Conservation (phyloP, 2,888 invertebrate species). For the Meganola albula region DNA sequence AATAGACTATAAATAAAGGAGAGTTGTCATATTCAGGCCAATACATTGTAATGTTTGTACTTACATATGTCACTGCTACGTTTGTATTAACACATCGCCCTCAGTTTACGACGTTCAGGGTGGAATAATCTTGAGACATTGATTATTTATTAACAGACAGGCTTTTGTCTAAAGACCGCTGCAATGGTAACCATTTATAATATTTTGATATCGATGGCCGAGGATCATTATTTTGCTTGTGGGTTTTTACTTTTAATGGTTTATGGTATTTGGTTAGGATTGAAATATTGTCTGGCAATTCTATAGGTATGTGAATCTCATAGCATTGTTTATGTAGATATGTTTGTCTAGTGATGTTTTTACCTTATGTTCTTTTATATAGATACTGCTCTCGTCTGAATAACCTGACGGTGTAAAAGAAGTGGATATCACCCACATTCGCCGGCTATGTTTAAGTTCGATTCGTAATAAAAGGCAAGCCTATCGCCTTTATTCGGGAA, state of each 20-base stretch:
- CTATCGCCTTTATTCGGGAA: no score
- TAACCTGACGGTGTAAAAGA: no score
- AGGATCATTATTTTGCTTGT: slow-evolving; percentile 34
- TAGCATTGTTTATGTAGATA: no score
- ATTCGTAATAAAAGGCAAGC: no score
- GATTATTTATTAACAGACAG: slow-evolving; percentile 52
- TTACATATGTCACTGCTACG: slow-evolving; percentile 25
- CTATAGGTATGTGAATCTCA: no score
- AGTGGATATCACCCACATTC: no score
- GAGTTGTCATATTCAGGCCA: slow-evolving; percentile 38
- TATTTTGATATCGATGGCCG: slow-evolving; percentile 38
- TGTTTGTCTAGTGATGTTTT: no score
- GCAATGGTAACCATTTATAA: slow-evolving; percentile 44
- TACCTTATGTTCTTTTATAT: no score
- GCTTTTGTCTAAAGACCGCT: slow-evolving; percentile 56
- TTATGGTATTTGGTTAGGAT: slow-evolving; percentile 20
- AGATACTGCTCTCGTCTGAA: no score
- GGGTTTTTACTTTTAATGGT: slow-evolving; percentile 29
- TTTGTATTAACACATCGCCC: slow-evolving; percentile 58
- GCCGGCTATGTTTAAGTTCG: no score
- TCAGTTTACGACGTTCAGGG: slow-evolving; percentile 54
- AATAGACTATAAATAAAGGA: slow-evolving; percentile 30
- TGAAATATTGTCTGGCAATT: no score
- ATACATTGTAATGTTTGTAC: slow-evolving; percentile 8
- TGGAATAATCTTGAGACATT: slow-evolving; percentile 57